These are phyloP conservation scores for Venturia canescens DNA, from an alignment of 1,140 invertebrate species.

Conservation along the genomic window DNA sequence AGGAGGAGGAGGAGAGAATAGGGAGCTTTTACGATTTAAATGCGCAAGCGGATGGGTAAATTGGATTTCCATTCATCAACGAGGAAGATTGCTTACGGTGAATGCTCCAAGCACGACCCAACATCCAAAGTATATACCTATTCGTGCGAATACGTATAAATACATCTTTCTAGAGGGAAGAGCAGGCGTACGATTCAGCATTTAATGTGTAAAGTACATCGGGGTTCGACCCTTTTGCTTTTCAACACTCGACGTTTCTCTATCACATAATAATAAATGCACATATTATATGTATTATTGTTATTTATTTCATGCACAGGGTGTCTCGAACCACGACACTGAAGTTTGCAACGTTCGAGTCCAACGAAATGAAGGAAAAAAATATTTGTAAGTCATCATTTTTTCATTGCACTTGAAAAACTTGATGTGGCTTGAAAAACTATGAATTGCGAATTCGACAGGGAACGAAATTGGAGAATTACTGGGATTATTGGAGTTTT, in stretches of 20 bases:
- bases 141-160: background rate
- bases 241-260: background rate
- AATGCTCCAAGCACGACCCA: background rate
- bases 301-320: too few species aligned
- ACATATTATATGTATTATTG: too few species aligned
- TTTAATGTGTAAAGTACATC: background rate
- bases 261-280: background rate
- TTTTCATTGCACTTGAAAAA: too few species aligned
- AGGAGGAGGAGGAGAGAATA: background rate
- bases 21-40: conserved; percentile 11
- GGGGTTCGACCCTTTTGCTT: background rate
- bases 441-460: too few species aligned
- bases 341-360: too few species aligned
- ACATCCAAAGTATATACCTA: background rate
- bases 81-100: conserved; percentile 6
- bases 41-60: background rate
- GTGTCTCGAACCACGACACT: too few species aligned
- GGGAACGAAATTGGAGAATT: too few species aligned
- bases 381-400: too few species aligned
- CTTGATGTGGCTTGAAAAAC: too few species aligned
- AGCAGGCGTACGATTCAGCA: background rate
- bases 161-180: background rate
- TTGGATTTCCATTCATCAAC: conserved; percentile 8
- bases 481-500: too few species aligned
- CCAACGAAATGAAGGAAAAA: too few species aligned